Evolutionary conservation across 2,888 invertebrate species (phyloP).

Genomic region (Kryphioiulus occultus): DNA sequence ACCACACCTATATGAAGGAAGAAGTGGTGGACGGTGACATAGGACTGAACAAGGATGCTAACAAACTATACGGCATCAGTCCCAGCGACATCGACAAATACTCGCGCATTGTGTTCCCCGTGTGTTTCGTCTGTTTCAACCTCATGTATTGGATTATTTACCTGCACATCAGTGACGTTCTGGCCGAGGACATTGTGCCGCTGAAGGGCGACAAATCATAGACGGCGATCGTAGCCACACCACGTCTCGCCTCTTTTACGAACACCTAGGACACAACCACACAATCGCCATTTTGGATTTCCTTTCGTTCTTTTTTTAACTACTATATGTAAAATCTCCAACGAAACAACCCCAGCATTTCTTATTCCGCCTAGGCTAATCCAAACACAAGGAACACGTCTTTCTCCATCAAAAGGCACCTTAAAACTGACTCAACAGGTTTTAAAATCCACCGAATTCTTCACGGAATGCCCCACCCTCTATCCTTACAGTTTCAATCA

Average conservation of each 20-base stretch:
- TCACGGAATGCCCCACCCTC: neutral
- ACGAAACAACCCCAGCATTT: neutral
- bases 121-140: conserved; percentile 98
- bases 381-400: neutral
- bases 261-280: neutral
- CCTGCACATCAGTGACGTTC: conserved; percentile 93
- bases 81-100: conserved; percentile 99
- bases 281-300: conserved; percentile 32
- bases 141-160: conserved; percentile 98
- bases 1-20: neutral
- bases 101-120: conserved; percentile 96
- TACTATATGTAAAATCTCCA: neutral
- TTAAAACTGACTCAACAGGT: neutral
- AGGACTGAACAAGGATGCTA: conserved; percentile 79
- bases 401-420: conserved; percentile 3
- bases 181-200: conserved; percentile 90
- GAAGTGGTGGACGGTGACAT: conserved; percentile 25
- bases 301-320: neutral
- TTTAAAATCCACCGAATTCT: neutral
- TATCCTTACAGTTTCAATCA: neutral
- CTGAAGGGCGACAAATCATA: conserved; percentile 64
- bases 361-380: neutral
- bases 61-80: conserved; percentile 87
- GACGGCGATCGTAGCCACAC: neutral
- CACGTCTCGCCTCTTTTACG: neutral